Percentiles rank a stretch among this genome's conserved stretches.
Conservation (phyloP, 2,797 vertebrate species). For the Hapalemur alaotrensis region DNA sequence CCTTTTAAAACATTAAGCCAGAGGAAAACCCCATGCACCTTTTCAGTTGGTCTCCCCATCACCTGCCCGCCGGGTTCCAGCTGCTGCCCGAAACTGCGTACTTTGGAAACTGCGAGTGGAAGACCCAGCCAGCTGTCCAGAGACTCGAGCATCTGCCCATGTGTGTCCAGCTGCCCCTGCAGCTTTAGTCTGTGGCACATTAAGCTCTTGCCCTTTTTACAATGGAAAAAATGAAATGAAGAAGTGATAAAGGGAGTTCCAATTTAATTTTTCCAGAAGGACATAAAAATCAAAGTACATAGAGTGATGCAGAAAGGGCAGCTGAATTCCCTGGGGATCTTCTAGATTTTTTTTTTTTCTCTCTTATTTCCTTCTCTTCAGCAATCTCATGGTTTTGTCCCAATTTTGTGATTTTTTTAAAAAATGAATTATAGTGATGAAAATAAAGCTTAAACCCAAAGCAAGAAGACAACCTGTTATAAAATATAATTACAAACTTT, state of each 20-base stretch:
- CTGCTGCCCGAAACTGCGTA: neutral
- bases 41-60: neutral
- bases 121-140: constrained; percentile 47
- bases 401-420: constrained; percentile 3
- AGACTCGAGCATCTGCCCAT: constrained; percentile 60
- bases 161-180: constrained; percentile 77
- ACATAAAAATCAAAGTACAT: constrained; percentile 69
- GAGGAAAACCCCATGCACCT: neutral
- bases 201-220: constrained; percentile 76
- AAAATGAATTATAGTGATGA: neutral
- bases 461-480: neutral
- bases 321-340: neutral
- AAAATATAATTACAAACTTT: constrained; percentile 22
- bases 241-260: constrained; percentile 66
- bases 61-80: neutral
- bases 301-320: constrained; percentile 54
- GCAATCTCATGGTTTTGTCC: neutral
- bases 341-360: neutral
- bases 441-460: constrained; percentile 46
- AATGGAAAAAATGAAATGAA: constrained; percentile 63
- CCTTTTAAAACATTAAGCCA: neutral
- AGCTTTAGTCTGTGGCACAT: constrained; percentile 59
- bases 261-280: constrained; percentile 74
- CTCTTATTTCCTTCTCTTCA: neutral
- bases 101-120: constrained; percentile 53